Percentiles rank a stretch among this genome's conserved stretches.
Evolutionary conservation across 1,140 invertebrate genomes (phyloP).

Genomic region (Parapsyche elsis): DNA sequence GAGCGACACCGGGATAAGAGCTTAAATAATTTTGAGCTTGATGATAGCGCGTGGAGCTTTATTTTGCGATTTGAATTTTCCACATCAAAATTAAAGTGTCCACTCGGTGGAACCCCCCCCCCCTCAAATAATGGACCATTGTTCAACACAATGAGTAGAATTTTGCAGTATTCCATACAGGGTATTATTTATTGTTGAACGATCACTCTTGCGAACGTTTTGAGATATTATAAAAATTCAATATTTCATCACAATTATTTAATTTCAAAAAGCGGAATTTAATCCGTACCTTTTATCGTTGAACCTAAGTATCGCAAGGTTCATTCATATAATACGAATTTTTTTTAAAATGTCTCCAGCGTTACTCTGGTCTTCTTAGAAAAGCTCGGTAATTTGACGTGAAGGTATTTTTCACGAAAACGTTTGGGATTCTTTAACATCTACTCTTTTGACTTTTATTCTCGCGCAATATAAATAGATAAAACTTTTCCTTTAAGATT

Average conservation of each 20-base stretch:
- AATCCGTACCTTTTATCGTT: too few species aligned
- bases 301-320: too few species aligned
- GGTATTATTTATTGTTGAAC: constrained; percentile 15
- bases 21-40: constrained; percentile 17
- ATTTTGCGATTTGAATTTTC: constrained; percentile 23
- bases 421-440: neutral
- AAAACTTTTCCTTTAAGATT: too few species aligned
- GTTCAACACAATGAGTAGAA: neutral
- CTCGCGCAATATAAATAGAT: neutral
- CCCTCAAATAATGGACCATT: constrained; percentile 29
- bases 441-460: neutral
- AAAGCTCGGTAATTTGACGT: constrained; percentile 14
- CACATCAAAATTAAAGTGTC: constrained; percentile 21
- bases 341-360: neutral
- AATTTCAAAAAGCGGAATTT: too few species aligned
- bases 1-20: constrained; percentile 10
- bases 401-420: neutral
- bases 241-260: too few species aligned
- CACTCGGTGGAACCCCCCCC: constrained; percentile 9
- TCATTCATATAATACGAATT: too few species aligned
- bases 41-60: neutral
- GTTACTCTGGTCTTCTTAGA: neutral
- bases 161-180: neutral
- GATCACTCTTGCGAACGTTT: neutral
- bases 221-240: too few species aligned